Percentiles rank a stretch among this genome's conserved stretches.
These are phyloP conservation scores for Drosophila gaucha DNA, from an alignment of 2,888 invertebrate species.

Conservation along the genomic window DNA sequence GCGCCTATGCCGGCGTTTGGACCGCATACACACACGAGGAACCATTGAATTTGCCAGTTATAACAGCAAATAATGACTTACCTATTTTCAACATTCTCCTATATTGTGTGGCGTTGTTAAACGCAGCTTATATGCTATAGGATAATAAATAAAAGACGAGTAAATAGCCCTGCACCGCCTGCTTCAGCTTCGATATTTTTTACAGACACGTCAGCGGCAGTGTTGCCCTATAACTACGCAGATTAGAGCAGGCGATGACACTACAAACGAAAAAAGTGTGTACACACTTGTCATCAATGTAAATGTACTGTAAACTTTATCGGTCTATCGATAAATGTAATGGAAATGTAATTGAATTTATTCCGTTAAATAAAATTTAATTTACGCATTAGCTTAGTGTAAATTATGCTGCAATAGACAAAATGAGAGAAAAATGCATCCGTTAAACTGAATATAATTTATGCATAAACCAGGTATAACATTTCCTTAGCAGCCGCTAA, in stretches of 20 bases:
- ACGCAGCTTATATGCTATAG: conserved; percentile 62
- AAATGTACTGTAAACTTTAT: not conserved
- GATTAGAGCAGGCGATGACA: conserved; percentile 25
- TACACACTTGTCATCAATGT: not conserved
- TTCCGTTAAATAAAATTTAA: not conserved
- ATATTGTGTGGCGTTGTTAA: conserved; percentile 48
- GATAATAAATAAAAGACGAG: conserved; percentile 53
- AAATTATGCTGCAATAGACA: too few species aligned
- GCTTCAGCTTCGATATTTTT: conserved; percentile 59
- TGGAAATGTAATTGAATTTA: not conserved
- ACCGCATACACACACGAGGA: conserved; percentile 10
- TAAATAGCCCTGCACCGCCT: conserved; percentile 65
- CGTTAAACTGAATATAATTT: not conserved
- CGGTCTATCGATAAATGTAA: not conserved
- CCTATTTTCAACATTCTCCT: conserved; percentile 63
- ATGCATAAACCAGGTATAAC: not conserved
- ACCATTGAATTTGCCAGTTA: not conserved
- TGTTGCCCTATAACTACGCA: conserved; percentile 24
- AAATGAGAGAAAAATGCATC: too few species aligned
- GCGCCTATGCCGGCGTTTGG: conserved; percentile 59
- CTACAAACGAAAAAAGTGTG: conserved; percentile 1
- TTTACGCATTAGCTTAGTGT: not conserved
- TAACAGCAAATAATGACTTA: conserved; percentile 27
- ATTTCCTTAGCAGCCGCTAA: not conserved
- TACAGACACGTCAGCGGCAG: conserved; percentile 83